These are phyloP conservation scores for Thalassarche chlororhynchos DNA, from an alignment of 2,113 vertebrate species.

Conservation along the genomic window DNA sequence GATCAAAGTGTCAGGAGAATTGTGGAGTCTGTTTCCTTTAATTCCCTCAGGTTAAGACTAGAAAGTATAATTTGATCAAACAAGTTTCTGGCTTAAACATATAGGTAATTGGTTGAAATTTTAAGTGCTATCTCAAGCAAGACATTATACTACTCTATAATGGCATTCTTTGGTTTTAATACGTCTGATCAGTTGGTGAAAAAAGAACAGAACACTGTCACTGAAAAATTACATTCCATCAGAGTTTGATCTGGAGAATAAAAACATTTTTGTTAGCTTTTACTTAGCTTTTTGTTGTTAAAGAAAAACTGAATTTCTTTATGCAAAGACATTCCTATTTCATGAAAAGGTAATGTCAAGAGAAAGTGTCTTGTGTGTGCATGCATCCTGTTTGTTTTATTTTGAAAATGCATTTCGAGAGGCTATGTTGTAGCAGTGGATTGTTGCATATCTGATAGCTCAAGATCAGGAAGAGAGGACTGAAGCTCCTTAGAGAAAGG, in stretches of 20 bases:
- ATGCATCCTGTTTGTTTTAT: not conserved
- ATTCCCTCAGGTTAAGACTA: not conserved
- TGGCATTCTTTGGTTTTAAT: not conserved
- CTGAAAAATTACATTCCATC: not conserved
- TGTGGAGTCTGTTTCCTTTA: not conserved
- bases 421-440: not conserved
- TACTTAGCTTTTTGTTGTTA: not conserved
- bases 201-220: not conserved
- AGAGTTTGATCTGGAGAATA: not conserved
- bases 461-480: not conserved
- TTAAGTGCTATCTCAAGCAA: not conserved
- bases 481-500: slow-evolving; percentile 1
- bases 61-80: slow-evolving; percentile 3
- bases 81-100: not conserved
- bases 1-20: not conserved
- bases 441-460: not conserved
- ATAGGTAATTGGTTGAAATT: not conserved
- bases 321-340: not conserved
- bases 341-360: not conserved
- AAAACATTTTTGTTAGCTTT: not conserved
- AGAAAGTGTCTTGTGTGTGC: not conserved
- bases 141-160: slow-evolving; percentile 27
- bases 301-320: not conserved
- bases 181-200: not conserved
- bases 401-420: not conserved